phyloP scores from a whole-genome alignment of 2,113 vertebrate species.

The Eira barbara region DNA sequence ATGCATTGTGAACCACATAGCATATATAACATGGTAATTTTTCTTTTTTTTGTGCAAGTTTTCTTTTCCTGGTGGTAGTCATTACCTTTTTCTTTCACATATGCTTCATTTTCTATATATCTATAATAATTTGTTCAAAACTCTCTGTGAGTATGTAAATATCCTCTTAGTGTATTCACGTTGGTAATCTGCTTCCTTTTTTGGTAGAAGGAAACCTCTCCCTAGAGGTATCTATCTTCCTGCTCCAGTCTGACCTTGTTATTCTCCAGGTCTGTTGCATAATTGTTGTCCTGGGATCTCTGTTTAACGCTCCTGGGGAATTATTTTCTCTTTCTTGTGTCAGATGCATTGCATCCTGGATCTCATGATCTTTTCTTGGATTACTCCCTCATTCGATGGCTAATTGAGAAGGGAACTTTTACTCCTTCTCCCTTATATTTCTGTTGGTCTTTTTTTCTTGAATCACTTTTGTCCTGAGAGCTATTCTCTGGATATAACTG shows the following conservation, averaged over 20 bases:
- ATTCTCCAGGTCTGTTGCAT: background rate
- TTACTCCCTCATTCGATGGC: background rate
- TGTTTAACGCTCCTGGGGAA: background rate
- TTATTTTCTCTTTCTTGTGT: background rate
- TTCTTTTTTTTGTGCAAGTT: background rate
- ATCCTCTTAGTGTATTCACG: background rate
- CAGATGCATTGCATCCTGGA: background rate
- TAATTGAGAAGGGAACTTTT: background rate
- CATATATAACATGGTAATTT: background rate
- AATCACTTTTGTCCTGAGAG: background rate
- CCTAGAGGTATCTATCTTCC: background rate
- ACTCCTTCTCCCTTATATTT: background rate
- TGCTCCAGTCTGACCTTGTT: background rate
- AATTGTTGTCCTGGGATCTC: background rate
- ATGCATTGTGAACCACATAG: background rate
- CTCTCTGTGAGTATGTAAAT: background rate
- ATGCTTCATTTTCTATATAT: conserved; percentile 16
- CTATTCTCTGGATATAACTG: background rate
- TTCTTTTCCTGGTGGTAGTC: background rate
- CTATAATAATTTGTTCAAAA: background rate
- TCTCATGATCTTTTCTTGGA: background rate
- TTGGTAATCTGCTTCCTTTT: background rate
- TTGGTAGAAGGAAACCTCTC: background rate
- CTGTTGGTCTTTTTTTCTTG: background rate
- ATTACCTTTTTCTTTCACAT: background rate